These are phyloP conservation scores for Palythoa caribaeorum DNA, from an alignment of 92 coral and sea anemone genomes.

Conservation along the genomic window DNA sequence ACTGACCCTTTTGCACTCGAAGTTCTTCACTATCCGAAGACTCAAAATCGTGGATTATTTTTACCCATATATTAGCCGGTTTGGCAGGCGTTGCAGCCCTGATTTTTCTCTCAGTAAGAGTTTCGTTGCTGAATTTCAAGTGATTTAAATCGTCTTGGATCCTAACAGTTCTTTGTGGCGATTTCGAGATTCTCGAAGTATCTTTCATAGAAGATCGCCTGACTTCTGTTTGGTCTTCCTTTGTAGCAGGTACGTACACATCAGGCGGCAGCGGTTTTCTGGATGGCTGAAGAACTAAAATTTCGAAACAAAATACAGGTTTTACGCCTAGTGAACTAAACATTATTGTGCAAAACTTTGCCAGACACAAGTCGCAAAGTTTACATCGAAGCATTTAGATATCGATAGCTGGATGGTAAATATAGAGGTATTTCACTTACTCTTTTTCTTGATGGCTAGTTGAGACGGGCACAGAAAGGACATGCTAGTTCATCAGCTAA, in stretches of 20 bases:
- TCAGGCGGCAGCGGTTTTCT: slow-evolving; percentile 78
- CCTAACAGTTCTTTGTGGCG: slow-evolving; percentile 79
- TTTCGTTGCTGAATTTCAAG: slow-evolving; percentile 64
- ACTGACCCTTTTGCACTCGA: slow-evolving; percentile 72
- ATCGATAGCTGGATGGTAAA: not conserved
- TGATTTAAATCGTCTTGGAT: slow-evolving; percentile 61
- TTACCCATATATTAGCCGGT: slow-evolving; percentile 84
- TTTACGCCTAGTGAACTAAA: slow-evolving; percentile 13
- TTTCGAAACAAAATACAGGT: not conserved
- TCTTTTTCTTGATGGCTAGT: not conserved
- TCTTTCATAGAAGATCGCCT: slow-evolving; percentile 83
- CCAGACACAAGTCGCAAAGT: not conserved
- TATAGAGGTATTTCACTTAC: not conserved
- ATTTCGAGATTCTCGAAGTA: slow-evolving; percentile 56
- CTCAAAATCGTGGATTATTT: slow-evolving; percentile 67
- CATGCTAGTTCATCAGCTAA: slow-evolving; percentile 11
- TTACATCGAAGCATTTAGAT: not conserved
- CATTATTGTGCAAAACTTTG: not conserved
- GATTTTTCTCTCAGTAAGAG: slow-evolving; percentile 73
- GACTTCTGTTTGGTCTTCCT: slow-evolving; percentile 32
- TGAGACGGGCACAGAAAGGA: slow-evolving; percentile 2
- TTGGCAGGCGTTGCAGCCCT: slow-evolving; percentile 68
- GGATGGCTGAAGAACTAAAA: slow-evolving; percentile 66
- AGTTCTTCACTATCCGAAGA: slow-evolving; percentile 81
- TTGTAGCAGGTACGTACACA: slow-evolving; percentile 59